phyloP scores from a whole-genome alignment of 2,888 invertebrate species.

The Peribatodes rhomboidaria region DNA sequence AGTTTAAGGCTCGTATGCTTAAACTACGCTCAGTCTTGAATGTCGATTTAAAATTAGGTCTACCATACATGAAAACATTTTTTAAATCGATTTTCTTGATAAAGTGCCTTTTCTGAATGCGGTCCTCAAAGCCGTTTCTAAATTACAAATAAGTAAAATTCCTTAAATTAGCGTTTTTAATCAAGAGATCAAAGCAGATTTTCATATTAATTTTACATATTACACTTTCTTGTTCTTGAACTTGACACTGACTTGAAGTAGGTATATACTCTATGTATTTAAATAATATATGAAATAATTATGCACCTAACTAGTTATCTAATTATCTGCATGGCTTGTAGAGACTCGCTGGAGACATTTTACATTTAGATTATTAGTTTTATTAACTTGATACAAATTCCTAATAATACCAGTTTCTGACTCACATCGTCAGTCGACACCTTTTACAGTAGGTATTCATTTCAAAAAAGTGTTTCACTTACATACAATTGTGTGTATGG shows the following conservation, averaged over 20 bases:
- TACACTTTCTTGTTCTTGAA: too few species aligned
- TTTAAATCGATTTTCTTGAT: too few species aligned
- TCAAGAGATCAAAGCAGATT: background rate
- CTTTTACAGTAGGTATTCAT: constrained; percentile 46
- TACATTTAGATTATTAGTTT: constrained; percentile 1
- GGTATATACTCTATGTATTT: background rate
- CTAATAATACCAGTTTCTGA: constrained; percentile 15
- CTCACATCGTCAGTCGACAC: constrained; percentile 40
- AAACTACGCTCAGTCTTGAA: too few species aligned
- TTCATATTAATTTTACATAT: background rate
- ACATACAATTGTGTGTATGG: constrained; percentile 73
- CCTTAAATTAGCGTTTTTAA: background rate
- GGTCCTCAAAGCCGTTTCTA: background rate
- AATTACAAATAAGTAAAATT: background rate
- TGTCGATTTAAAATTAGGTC: too few species aligned
- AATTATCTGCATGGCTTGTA: background rate
- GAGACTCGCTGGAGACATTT: background rate
- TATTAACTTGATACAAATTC: background rate
- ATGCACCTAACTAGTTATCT: background rate
- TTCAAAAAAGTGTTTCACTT: constrained; percentile 72
- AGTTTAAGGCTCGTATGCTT: too few species aligned
- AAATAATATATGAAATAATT: background rate
- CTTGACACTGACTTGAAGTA: too few species aligned
- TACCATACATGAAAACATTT: too few species aligned
- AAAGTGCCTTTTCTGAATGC: too few species aligned